These are phyloP conservation scores for Drosophila miranda DNA, from an alignment of 1,140 invertebrate genomes.

Conservation along the genomic window DNA sequence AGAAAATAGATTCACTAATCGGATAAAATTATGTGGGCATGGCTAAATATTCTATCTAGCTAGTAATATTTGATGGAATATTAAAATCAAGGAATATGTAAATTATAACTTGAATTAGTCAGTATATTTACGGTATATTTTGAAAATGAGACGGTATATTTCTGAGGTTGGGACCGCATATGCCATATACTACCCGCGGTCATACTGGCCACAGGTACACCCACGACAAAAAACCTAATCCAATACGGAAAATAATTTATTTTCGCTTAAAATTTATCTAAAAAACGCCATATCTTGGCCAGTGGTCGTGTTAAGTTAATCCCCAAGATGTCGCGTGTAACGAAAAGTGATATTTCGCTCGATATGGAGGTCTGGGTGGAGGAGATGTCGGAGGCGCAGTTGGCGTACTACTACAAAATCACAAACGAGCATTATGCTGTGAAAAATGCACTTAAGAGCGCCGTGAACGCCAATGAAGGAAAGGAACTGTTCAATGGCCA, in stretches of 20 bases:
- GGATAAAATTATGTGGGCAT: too few species aligned
- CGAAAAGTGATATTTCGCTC: slow-evolving; percentile 82
- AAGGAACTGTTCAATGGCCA: slow-evolving; percentile 85
- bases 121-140: too few species aligned
- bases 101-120: too few species aligned
- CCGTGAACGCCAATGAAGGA: slow-evolving; percentile 85
- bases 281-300: slow-evolving; percentile 12
- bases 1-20: too few species aligned
- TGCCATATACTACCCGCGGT: background rate
- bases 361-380: slow-evolving; percentile 88
- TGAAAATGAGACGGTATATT: too few species aligned
- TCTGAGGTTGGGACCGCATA: too few species aligned
- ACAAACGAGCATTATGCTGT: slow-evolving; percentile 85
- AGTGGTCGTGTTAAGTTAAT: slow-evolving; percentile 34
- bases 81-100: too few species aligned
- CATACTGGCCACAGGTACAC: slow-evolving; percentile 55
- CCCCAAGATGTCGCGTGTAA: slow-evolving; percentile 70
- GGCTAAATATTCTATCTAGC: too few species aligned
- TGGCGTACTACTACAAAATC: slow-evolving; percentile 83
- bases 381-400: slow-evolving; percentile 86
- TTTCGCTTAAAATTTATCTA: slow-evolving; percentile 3
- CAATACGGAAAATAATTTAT: slow-evolving; percentile 8
- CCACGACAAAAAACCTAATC: slow-evolving; percentile 46
- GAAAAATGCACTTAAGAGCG: slow-evolving; percentile 84
- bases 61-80: too few species aligned